Evolutionary conservation across 2,888 invertebrate genomes (phyloP), one percentile per base, ranked within the genome.

Genomic region (Habroteleia sp.): DNA sequence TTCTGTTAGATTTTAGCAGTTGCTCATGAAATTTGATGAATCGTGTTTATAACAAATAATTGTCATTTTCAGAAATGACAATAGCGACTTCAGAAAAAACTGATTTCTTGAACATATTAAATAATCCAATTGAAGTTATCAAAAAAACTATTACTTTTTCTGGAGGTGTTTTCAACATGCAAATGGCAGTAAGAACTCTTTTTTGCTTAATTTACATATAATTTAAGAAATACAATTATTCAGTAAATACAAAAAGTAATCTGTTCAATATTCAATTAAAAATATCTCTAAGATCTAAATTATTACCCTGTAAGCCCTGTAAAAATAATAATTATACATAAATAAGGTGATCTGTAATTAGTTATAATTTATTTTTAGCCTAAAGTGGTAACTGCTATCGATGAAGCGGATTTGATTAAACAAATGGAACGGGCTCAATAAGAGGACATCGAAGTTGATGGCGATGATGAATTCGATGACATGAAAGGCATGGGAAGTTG

Each of bases 51-150:
- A 2, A 20, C 4, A 20, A 4, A 3, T 20, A 4, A 20, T 20
- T 4, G 5, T 48, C 14, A 3, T 52, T 58, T 62, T 39, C 10
- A 94, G 98, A 99, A 68, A 97, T 99, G 93, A 99, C 99, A 8
- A 98, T 99, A 37, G 96, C 98, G 17, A 99, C 99, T 0, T 95
- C 99, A 16, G 99, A 99, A 87, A 96, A 97, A 87, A 92, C 94
- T 42, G 97, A 98, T 81, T 99, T 99, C 1, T 90, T 99, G 39
- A 95, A 95, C 89, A 94, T 96, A 3, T 89, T 99, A 46, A 95
- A 96, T 84, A 93, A 94, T 79, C 97, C 98, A 8, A 95, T 99
- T 73, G 95, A 95, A 77, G 93, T 93, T 82, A 97, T 99, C 74
- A 92, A 95, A 84, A 91, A 92, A 73, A 94, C 93, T 73, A 99